Evolutionary conservation across 2,113 vertebrate species (phyloP).

Genomic region (Balaenoptera acutorostrata): DNA sequence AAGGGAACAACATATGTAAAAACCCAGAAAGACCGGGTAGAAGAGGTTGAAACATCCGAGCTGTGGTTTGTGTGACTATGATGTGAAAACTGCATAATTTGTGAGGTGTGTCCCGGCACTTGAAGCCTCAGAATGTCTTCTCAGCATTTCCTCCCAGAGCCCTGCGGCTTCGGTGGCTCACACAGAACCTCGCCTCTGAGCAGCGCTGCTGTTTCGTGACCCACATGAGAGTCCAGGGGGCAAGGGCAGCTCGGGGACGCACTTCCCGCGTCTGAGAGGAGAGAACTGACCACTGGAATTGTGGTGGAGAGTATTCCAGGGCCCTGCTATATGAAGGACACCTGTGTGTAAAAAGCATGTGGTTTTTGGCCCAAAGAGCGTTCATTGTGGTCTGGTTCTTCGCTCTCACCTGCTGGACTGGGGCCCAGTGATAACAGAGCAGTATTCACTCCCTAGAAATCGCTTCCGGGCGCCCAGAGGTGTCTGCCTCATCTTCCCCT

Average conservation of each 20-base stretch:
- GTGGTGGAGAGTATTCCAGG: background rate
- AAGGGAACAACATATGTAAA: background rate
- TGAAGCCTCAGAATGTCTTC: background rate
- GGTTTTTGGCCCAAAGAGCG: background rate
- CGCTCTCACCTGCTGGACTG: background rate
- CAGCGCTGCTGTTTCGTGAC: background rate
- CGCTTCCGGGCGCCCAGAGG: background rate
- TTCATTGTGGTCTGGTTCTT: background rate
- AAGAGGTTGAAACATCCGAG: background rate
- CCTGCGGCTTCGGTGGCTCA: background rate
- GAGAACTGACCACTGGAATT: background rate
- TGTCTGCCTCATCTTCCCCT: background rate
- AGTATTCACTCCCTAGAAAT: background rate
- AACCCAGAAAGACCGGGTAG: background rate
- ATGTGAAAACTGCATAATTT: background rate
- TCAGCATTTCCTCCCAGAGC: background rate
- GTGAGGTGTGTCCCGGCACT: background rate
- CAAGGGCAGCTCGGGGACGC: background rate
- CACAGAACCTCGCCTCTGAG: background rate
- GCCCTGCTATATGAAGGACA: background rate
- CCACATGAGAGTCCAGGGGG: rapidly evolving
- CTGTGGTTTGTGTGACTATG: background rate
- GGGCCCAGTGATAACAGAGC: background rate
- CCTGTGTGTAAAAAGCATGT: background rate
- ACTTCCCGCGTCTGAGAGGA: background rate